phyloP scores from a whole-genome alignment of 2,113 vertebrate species.

The Neotoma lepida region DNA sequence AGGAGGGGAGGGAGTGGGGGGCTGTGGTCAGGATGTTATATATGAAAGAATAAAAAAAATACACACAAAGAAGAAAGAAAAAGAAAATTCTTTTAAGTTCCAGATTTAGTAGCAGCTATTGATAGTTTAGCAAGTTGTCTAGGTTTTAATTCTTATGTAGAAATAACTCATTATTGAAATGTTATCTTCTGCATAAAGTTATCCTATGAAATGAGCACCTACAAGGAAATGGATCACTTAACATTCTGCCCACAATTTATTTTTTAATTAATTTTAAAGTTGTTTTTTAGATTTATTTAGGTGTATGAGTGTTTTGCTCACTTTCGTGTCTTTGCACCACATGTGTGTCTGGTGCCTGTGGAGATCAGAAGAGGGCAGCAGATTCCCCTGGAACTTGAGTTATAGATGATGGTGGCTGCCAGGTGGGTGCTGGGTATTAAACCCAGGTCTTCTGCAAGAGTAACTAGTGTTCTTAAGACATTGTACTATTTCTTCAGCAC shows the following conservation, averaged over 20 bases:
- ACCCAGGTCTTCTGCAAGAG: background rate
- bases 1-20: no score
- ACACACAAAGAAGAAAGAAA: background rate
- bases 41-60: no score
- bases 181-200: background rate
- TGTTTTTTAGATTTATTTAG: background rate
- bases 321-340: background rate
- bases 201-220: background rate
- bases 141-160: background rate
- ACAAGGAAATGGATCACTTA: background rate
- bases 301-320: background rate
- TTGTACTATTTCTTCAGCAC: background rate
- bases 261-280: background rate
- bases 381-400: background rate
- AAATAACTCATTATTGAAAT: slow-evolving; percentile 9
- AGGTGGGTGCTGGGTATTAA: background rate
- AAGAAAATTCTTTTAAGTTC: background rate
- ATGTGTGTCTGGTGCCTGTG: background rate
- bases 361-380: background rate
- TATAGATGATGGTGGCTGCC: background rate
- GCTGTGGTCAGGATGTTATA: no score
- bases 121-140: background rate
- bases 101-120: slow-evolving; percentile 13
- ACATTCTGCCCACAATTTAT: background rate
- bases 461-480: background rate